A percentile compares a stretch with the other conserved stretches of the same genome.
Evolutionary conservation across 35 echinoderm and acorn worm species (phyloP).

Genomic region (Patiria miniata): DNA sequence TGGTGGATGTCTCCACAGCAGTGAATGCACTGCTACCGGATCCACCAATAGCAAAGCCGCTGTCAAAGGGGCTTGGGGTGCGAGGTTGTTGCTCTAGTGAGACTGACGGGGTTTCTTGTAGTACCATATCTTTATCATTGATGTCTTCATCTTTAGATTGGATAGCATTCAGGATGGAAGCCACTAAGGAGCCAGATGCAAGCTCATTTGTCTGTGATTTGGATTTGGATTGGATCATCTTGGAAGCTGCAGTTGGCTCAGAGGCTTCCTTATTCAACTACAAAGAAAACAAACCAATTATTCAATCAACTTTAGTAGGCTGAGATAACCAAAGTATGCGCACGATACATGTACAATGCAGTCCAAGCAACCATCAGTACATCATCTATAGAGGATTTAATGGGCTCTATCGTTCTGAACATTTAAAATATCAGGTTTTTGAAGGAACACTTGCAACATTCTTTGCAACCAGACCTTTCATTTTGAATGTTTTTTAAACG

Average conservation of each 20-base stretch:
- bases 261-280: neutral
- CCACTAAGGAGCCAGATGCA: conserved; percentile 11
- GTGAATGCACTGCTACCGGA: conserved; percentile 50
- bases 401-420: too few species aligned
- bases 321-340: too few species aligned
- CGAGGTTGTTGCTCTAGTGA: neutral
- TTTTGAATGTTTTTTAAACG: too few species aligned
- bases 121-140: neutral
- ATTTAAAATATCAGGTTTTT: too few species aligned
- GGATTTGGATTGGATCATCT: neutral
- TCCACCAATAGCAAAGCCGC: conserved; percentile 20
- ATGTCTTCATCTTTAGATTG: conserved; percentile 6
- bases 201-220: too few species aligned
- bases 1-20: conserved; percentile 22
- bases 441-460: too few species aligned
- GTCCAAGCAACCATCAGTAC: too few species aligned
- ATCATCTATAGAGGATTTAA: too few species aligned
- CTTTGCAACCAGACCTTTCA: too few species aligned
- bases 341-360: too few species aligned
- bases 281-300: neutral
- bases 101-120: neutral
- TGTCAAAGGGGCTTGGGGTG: neutral
- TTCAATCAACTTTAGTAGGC: too few species aligned
- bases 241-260: neutral
- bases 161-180: conserved; percentile 45